phyloP scores from a whole-genome alignment of 2,888 invertebrate genomes.

The Helobdella robusta region DNA sequence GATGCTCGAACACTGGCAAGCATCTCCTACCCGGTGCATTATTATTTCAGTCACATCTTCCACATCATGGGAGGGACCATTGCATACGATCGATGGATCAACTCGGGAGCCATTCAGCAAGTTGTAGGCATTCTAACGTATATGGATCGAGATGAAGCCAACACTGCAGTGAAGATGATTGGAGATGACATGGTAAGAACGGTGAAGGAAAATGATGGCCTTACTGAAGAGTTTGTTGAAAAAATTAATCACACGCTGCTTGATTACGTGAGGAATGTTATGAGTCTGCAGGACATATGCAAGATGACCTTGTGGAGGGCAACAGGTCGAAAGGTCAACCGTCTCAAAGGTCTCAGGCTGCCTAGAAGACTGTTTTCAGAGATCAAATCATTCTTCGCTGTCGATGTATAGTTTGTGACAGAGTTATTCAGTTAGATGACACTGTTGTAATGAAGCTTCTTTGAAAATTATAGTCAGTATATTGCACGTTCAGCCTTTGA shows the following conservation, averaged over 20 bases:
- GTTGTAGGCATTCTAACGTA: constrained; percentile 26
- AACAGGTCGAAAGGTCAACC: neutral
- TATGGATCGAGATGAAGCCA: constrained; percentile 27
- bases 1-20: neutral
- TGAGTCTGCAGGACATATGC: constrained; percentile 25
- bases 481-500: too few relatives aligned
- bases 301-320: constrained; percentile 28
- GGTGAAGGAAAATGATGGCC: constrained; percentile 30
- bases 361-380: constrained; percentile 15
- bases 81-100: constrained; percentile 29
- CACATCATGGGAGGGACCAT: constrained; percentile 31
- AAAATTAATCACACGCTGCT: constrained; percentile 20
- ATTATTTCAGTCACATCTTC: constrained; percentile 30
- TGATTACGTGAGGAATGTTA: constrained; percentile 13
- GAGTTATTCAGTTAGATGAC: too few relatives aligned
- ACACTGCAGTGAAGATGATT: neutral
- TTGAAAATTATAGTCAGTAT: too few relatives aligned
- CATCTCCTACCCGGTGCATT: constrained; percentile 26
- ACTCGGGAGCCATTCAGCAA: constrained; percentile 21
- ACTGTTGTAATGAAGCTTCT: too few relatives aligned
- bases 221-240: constrained; percentile 19
- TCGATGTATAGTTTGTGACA: neutral
- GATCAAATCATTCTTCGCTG: constrained; percentile 11
- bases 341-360: constrained; percentile 22
- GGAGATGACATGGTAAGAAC: constrained; percentile 10